Evolutionary conservation across 2,113 vertebrate species (phyloP).

Genomic region (Nothocercus julius): DNA sequence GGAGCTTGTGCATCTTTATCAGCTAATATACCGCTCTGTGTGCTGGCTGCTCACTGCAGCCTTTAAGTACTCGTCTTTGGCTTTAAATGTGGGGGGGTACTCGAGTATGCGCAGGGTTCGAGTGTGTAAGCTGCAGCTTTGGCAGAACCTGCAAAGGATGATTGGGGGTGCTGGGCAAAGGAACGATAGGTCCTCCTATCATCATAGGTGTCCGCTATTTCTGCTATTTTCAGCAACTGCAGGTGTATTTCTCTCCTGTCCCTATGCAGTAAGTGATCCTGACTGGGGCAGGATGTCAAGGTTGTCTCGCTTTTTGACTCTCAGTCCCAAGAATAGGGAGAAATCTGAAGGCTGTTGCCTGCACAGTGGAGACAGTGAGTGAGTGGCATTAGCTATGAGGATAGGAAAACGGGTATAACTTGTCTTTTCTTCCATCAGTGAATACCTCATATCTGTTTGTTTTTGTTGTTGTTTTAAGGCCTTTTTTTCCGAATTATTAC

Average conservation of each 20-base stretch:
- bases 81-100: background rate
- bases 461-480: no score
- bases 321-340: constrained; percentile 8
- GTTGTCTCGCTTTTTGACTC: background rate
- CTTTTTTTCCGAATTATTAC: background rate
- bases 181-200: background rate
- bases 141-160: background rate
- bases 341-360: constrained; percentile 20
- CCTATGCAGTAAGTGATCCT: constrained; percentile 3
- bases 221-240: background rate
- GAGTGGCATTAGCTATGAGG: background rate
- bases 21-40: background rate
- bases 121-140: background rate
- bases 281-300: background rate
- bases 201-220: background rate
- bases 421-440: background rate
- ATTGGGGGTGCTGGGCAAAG: background rate
- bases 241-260: background rate
- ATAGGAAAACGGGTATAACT: background rate
- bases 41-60: background rate
- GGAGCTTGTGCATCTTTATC: background rate
- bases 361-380: background rate
- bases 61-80: background rate
- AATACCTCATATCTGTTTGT: background rate
- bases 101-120: no score